Conservation (phyloP, 2,797 vertebrate species). For the Lagodon rhomboides region DNA sequence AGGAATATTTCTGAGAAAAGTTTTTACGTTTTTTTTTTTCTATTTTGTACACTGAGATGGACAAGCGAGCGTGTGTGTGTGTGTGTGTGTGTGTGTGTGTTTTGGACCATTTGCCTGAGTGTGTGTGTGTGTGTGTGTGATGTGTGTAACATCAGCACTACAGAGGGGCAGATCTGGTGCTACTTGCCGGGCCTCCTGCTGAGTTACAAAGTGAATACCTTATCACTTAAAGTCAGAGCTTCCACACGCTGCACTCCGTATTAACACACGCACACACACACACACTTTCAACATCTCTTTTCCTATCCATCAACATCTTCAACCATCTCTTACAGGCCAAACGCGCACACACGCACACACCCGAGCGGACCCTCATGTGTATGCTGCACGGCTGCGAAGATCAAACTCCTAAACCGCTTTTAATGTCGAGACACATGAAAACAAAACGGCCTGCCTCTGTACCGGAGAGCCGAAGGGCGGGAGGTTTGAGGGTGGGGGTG, state of each 20-base stretch:
- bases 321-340: constrained; percentile 32
- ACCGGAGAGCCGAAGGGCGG: constrained; percentile 15
- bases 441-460: constrained; percentile 66
- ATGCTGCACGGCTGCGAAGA: constrained; percentile 57
- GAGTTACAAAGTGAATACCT: constrained; percentile 82
- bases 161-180: constrained; percentile 67
- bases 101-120: constrained; percentile 24
- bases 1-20: constrained; percentile 44
- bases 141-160: constrained; percentile 68
- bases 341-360: constrained; percentile 13
- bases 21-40: constrained; percentile 24
- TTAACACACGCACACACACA: constrained; percentile 37
- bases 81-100: constrained; percentile 13
- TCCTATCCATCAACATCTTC: constrained; percentile 66
- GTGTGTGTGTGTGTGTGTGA: constrained; percentile 8
- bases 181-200: constrained; percentile 70
- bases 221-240: constrained; percentile 82
- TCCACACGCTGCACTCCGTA: constrained; percentile 59
- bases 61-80: constrained; percentile 7
- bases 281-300: constrained; percentile 44
- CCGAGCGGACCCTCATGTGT: constrained; percentile 33
- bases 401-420: constrained; percentile 68
- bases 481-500: constrained; percentile 1
- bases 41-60: constrained; percentile 42
- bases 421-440: constrained; percentile 65